A percentile compares a stretch with the other conserved stretches of the same genome.
Evolutionary conservation across 2,888 invertebrate species (phyloP).

Genomic region (Ophion slaviceki): DNA sequence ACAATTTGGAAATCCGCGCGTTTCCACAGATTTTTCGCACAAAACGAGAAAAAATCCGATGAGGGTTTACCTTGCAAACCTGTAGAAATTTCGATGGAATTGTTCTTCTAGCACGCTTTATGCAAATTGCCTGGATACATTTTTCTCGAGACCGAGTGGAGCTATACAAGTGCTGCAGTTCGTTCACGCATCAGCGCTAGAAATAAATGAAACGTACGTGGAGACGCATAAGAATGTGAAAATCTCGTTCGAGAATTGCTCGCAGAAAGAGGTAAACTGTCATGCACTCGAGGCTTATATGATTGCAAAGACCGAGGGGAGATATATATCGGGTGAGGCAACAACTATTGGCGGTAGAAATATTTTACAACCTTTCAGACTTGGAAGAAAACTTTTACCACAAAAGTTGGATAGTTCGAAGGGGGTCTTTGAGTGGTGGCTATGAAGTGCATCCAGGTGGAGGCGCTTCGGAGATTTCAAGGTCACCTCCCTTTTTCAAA

Average conservation of each 20-base stretch:
- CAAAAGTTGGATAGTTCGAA: too few relatives aligned
- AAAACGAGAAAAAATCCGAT: background rate
- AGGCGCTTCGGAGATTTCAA: too few relatives aligned
- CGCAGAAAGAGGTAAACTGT: conserved; percentile 1
- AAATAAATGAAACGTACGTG: conserved; percentile 26
- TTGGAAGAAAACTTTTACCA: too few relatives aligned
- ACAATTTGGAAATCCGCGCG: too few relatives aligned
- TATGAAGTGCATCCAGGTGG: too few relatives aligned
- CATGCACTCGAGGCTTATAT: conserved; percentile 34
- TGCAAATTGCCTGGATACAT: background rate
- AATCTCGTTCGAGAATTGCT: conserved; percentile 48
- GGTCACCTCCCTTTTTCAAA: too few relatives aligned
- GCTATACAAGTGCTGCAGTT: background rate
- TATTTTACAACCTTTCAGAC: too few relatives aligned
- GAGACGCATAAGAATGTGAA: conserved; percentile 4
- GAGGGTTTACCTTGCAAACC: background rate
- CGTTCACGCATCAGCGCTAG: conserved; percentile 19
- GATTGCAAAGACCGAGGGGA: conserved; percentile 16
- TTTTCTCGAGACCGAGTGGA: background rate
- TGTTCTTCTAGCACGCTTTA: background rate
- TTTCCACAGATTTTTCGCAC: too few relatives aligned
- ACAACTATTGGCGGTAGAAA: too few relatives aligned
- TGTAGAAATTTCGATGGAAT: background rate
- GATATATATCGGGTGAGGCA: background rate
- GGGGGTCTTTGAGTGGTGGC: too few relatives aligned